Base-by-base conservation (phyloP, 2,113 vertebrate genomes). In the Lipotes vexillifer region DNA sequence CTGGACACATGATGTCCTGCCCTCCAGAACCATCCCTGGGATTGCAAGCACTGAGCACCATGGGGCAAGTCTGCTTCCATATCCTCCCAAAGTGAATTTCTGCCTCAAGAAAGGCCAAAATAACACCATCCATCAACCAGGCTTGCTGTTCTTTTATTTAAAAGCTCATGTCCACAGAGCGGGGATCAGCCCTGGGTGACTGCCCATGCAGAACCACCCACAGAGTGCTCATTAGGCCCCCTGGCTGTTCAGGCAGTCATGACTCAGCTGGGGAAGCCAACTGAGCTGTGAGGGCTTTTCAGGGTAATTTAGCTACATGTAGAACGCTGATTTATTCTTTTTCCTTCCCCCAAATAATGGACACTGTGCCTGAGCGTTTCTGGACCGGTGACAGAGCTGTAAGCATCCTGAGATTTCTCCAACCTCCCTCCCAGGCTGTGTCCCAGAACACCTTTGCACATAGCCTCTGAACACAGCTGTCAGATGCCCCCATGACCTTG, bases 91-190 rank as follows among this genome's bases (percentile, higher is more conserved):
- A 81, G 49, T 81, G 36, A 93, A 7, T 46, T 90, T 82, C 57
- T 61, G 83, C 75, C 12, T 66, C 49, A 36, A 8, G 38, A 92
- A 95, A 97, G 90, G 75, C 90, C 93, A 96, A 92, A 96, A 94
- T 92, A 97, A 93, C 90, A 97, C 55, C 88, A 95, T 97, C 94
- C 36, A 95, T 97, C 96, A 97, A 38, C n/a, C 2, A 46, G 49
- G 17, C 49, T 97, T 81, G 68, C 94, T 95, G 84, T 75, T 95
- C 80, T 96, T 90, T 88, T 9, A 8, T 85, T 81, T 25, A 78
- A 92, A 92, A 92, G 57, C 80, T 71, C 44, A 33, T 5, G 8
- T 93, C 77, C 84, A 81, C n/a, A 44, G 29, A 90, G n/a, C 6
- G 59, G 49, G 94, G 84, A 94, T 95, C 75, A 96, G 84, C 59